phyloP scores from a whole-genome alignment of 2,797 vertebrate species.

The Paramormyrops hopkinsi region DNA sequence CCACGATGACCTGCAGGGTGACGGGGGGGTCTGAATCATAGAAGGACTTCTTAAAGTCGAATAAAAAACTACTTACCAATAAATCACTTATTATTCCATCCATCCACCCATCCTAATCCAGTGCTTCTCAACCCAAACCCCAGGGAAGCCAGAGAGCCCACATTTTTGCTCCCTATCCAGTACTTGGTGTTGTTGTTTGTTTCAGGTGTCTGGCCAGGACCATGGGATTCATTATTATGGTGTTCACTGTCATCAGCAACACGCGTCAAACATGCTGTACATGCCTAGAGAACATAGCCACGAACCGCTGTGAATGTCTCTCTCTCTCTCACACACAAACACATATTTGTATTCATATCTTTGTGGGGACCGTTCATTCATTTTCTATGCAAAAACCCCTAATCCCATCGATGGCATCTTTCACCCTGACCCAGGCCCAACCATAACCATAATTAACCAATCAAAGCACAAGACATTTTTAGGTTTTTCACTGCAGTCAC shows the following conservation, averaged over 20 bases:
- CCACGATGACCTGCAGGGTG: slow-evolving; percentile 82
- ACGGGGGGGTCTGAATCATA: not conserved
- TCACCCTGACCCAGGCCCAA: too few relatives aligned
- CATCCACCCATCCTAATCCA: not conserved
- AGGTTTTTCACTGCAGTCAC: too few relatives aligned
- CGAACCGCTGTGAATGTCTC: not conserved
- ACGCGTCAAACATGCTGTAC: not conserved
- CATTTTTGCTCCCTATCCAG: not conserved
- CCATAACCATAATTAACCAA: too few relatives aligned
- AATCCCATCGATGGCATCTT: too few relatives aligned
- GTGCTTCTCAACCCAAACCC: not conserved
- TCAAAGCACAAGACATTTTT: too few relatives aligned
- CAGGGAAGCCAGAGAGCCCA: not conserved
- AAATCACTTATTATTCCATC: not conserved
- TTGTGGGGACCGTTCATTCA: not conserved
- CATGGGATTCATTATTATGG: not conserved
- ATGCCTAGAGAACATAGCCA: not conserved
- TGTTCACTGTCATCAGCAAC: not conserved
- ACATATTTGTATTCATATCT: not conserved
- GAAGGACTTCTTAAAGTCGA: not conserved
- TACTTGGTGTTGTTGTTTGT: not conserved
- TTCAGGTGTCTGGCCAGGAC: not conserved
- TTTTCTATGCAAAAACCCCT: too few relatives aligned
- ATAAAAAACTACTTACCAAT: not conserved
- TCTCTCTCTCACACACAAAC: not conserved